phyloP scores from a whole-genome alignment of 2,113 vertebrate species.

The Istiophorus platypterus region DNA sequence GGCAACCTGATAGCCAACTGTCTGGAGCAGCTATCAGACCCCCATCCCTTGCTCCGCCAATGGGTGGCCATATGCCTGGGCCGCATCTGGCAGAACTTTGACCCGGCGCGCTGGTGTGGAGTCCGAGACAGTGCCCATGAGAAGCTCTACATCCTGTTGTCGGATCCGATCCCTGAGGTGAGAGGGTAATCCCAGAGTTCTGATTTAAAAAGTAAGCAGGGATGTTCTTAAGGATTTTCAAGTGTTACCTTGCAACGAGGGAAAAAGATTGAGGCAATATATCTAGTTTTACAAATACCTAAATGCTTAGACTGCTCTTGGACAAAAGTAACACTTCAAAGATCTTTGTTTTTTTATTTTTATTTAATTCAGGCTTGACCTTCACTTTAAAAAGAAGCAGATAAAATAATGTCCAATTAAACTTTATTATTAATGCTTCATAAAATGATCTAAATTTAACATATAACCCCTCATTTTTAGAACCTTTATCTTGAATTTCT shows the following conservation, averaged over 20 bases:
- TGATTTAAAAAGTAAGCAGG: not conserved
- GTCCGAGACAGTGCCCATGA: conserved; percentile 98
- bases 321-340: not conserved
- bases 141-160: conserved; percentile 97
- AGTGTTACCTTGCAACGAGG: not conserved
- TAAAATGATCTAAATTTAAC: not conserved
- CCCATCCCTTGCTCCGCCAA: conserved; percentile 95
- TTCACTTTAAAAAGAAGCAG: not conserved
- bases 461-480: not conserved
- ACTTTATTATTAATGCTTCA: not conserved
- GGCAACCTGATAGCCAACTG: conserved; percentile 98
- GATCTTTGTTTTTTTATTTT: not conserved
- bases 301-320: too few species aligned
- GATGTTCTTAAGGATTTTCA: not conserved
- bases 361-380: not conserved
- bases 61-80: conserved; percentile 99
- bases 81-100: conserved; percentile 99
- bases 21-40: conserved; percentile 96
- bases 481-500: not conserved
- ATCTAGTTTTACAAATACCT: not conserved
- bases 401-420: not conserved
- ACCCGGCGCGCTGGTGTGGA: conserved; percentile 96
- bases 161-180: conserved; percentile 96
- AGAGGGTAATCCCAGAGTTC: conserved; percentile 9
- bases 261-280: not conserved